These are phyloP conservation scores for Pagrus major DNA, from an alignment of 2,113 vertebrate genomes.

Conservation along the genomic window DNA sequence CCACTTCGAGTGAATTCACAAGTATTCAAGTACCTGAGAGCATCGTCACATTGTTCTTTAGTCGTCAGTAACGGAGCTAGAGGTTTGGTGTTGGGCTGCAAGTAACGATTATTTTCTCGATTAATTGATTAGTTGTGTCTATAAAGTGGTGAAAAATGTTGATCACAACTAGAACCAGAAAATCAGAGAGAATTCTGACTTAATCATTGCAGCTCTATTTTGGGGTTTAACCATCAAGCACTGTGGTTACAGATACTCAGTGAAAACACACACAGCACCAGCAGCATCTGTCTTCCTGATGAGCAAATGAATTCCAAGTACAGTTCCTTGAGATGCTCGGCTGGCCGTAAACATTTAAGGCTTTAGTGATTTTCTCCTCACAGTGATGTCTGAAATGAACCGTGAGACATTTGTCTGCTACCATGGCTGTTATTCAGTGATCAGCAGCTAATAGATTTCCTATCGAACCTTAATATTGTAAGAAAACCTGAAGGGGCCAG, in stretches of 20 bases:
- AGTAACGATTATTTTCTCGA: too few relatives aligned
- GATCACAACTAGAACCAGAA: too few relatives aligned
- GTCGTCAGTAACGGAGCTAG: conserved; percentile 11
- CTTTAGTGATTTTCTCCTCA: conserved; percentile 53
- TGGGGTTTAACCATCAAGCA: conserved; percentile 34
- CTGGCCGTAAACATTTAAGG: conserved; percentile 69
- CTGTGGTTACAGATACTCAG: conserved; percentile 17
- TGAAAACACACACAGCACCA: conserved; percentile 14
- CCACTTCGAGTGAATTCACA: conserved; percentile 35
- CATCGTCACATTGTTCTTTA: conserved; percentile 37
- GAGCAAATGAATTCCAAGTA: not conserved
- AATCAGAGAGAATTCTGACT: too few relatives aligned
- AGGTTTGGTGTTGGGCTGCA: conserved; percentile 17
- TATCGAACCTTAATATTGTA: not conserved
- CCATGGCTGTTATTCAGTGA: not conserved
- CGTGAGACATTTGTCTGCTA: conserved; percentile 1
- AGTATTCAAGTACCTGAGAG: conserved; percentile 77
- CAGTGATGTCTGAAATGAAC: conserved; percentile 33
- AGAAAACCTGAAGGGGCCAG: not conserved
- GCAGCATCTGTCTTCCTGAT: conserved; percentile 1
- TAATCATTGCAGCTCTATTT: too few relatives aligned
- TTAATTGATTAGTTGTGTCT: too few relatives aligned
- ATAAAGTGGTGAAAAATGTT: too few relatives aligned
- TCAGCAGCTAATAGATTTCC: conserved; percentile 25
- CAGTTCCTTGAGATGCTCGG: not conserved